Evolutionary conservation across 2,797 vertebrate genomes (phyloP).

Genomic region (Halcyon chelicuti): DNA sequence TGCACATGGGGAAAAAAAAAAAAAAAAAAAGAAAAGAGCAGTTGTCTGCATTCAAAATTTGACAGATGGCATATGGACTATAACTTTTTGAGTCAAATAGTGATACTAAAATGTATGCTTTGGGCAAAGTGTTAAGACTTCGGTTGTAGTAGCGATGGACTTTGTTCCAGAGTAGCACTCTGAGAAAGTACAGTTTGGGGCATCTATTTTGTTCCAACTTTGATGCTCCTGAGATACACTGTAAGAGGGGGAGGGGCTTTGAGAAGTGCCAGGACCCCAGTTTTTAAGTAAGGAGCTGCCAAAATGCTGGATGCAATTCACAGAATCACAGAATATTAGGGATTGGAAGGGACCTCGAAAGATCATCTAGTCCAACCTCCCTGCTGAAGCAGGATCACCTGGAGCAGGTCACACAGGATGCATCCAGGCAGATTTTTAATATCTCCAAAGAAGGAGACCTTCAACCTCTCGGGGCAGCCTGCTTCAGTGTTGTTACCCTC

Average conservation of each 20-base stretch:
- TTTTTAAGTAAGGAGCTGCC: background rate
- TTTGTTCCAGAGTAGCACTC: background rate
- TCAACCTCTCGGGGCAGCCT: no score
- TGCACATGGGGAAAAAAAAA: background rate
- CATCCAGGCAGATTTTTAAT: no score
- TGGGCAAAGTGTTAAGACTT: background rate
- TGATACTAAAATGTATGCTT: background rate
- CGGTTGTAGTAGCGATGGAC: background rate
- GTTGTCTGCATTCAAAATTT: background rate
- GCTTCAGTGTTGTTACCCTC: no score
- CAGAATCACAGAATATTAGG: no score
- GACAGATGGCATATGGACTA: background rate
- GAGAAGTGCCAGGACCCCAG: background rate
- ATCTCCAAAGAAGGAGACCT: no score
- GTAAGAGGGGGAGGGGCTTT: background rate
- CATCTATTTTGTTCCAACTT: background rate
- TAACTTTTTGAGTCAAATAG: conserved; percentile 1
- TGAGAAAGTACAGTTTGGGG: background rate
- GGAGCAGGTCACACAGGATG: no score
- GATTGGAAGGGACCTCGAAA: no score
- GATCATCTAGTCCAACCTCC: no score
- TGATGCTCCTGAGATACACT: background rate
- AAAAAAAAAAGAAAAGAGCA: background rate
- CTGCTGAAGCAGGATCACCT: no score
- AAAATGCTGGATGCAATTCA: background rate